These are phyloP conservation scores for Propithecus perrieri DNA, from an alignment of 2,797 vertebrate genomes.

Conservation along the genomic window DNA sequence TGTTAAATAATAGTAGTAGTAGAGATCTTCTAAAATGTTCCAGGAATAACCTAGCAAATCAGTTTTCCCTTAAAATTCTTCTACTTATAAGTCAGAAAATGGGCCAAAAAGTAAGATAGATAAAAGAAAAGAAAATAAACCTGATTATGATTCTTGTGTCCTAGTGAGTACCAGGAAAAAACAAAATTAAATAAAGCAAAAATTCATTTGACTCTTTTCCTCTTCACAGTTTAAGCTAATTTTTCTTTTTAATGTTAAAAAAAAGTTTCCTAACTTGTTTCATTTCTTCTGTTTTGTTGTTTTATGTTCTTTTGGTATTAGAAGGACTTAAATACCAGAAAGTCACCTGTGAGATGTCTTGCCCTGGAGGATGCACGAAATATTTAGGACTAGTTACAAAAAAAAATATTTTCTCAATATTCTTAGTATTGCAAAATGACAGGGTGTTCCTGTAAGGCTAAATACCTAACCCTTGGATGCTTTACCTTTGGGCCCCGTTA, in stretches of 20 bases:
- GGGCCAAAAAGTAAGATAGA: background rate
- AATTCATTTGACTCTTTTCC: background rate
- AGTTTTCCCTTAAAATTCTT: background rate
- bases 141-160: background rate
- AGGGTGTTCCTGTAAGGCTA: background rate
- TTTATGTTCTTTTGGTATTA: background rate
- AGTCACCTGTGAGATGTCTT: background rate
- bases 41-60: background rate
- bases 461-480: background rate
- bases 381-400: background rate
- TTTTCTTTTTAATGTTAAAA: constrained; percentile 7
- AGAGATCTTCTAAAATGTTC: background rate
- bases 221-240: background rate
- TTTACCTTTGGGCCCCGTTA: background rate
- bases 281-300: background rate
- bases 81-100: constrained; percentile 17
- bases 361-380: background rate
- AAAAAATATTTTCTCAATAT: background rate
- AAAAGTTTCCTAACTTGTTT: background rate
- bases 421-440: background rate
- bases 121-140: background rate
- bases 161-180: background rate
- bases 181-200: background rate
- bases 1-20: background rate
- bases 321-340: background rate